A percentile compares a stretch with the other conserved stretches of the same genome.
These are phyloP conservation scores for Morpho deidamia DNA, from an alignment of 2,888 invertebrate genomes.

Conservation along the genomic window DNA sequence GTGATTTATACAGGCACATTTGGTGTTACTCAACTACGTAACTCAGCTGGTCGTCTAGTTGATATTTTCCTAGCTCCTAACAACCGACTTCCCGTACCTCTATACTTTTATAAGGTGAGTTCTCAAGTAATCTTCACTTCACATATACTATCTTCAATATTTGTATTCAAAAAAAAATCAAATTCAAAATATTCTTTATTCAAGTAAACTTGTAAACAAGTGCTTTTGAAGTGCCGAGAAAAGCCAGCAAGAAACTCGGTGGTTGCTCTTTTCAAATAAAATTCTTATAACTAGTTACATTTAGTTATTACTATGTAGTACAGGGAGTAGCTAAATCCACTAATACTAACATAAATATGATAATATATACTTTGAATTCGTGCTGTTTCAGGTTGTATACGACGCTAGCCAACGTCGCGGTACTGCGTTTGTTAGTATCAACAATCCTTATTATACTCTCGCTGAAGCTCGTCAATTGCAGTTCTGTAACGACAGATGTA, in stretches of 20 bases:
- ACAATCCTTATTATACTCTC: constrained; percentile 78
- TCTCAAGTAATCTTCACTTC: background rate
- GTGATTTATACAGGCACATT: constrained; percentile 80
- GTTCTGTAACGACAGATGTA: constrained; percentile 74
- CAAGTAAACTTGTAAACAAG: no score
- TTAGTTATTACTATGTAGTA: no score
- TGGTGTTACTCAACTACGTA: constrained; percentile 73
- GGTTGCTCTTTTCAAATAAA: no score
- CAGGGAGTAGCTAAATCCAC: no score
- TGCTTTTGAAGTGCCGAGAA: no score
- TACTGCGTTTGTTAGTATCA: constrained; percentile 79
- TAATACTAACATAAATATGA: no score
- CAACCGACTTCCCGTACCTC: constrained; percentile 58
- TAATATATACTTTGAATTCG: no score
- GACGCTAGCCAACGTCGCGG: constrained; percentile 68
- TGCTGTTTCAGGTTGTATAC: constrained; percentile 72
- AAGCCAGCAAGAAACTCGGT: no score
- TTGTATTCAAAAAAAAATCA: no score
- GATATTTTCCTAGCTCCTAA: constrained; percentile 60
- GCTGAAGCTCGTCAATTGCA: constrained; percentile 51
- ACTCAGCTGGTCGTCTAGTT: constrained; percentile 55
- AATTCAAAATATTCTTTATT: no score
- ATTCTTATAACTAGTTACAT: no score
- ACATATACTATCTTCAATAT: background rate
- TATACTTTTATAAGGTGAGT: constrained; percentile 62